Percentiles rank a stretch among this genome's conserved stretches.
These are phyloP conservation scores for Parambassis ranga DNA, from an alignment of 2,797 vertebrate species.

Conservation along the genomic window DNA sequence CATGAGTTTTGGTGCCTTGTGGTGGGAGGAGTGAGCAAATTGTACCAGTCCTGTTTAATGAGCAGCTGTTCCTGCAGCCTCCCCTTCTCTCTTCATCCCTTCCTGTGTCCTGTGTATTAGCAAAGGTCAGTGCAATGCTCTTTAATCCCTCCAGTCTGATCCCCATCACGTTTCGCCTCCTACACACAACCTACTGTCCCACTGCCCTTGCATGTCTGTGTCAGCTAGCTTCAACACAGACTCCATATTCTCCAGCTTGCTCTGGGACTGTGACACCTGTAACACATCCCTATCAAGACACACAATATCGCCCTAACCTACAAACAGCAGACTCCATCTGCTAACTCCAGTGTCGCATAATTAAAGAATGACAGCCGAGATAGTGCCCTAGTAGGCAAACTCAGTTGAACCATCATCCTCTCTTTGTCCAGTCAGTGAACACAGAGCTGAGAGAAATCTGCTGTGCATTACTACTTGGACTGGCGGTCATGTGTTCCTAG, in stretches of 20 bases:
- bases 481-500: slow-evolving; percentile 62
- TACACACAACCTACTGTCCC: slow-evolving; percentile 69
- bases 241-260: neutral
- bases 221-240: neutral
- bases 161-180: slow-evolving; percentile 74
- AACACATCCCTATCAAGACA: slow-evolving; percentile 2
- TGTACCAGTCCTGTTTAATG: slow-evolving; percentile 7
- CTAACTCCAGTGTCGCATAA: neutral
- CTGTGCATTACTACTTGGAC: slow-evolving; percentile 48
- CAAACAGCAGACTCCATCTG: neutral
- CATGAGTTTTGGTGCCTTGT: neutral
- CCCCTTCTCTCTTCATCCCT: slow-evolving; percentile 35
- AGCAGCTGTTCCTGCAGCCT: slow-evolving; percentile 48
- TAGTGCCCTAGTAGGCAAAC: slow-evolving; percentile 3
- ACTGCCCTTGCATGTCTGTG: slow-evolving; percentile 47
- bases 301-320: neutral
- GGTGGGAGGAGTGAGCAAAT: too few relatives aligned
- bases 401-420: slow-evolving; percentile 42
- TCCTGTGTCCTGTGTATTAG: slow-evolving; percentile 53
- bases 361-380: slow-evolving; percentile 3
- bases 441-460: slow-evolving; percentile 55
- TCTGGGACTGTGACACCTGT: slow-evolving; percentile 9
- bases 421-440: slow-evolving; percentile 46
- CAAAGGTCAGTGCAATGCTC: slow-evolving; percentile 52
- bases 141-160: slow-evolving; percentile 77